These are phyloP conservation scores for Oreonectes daqikongensis DNA, from an alignment of 2,797 vertebrate species.

Conservation along the genomic window DNA sequence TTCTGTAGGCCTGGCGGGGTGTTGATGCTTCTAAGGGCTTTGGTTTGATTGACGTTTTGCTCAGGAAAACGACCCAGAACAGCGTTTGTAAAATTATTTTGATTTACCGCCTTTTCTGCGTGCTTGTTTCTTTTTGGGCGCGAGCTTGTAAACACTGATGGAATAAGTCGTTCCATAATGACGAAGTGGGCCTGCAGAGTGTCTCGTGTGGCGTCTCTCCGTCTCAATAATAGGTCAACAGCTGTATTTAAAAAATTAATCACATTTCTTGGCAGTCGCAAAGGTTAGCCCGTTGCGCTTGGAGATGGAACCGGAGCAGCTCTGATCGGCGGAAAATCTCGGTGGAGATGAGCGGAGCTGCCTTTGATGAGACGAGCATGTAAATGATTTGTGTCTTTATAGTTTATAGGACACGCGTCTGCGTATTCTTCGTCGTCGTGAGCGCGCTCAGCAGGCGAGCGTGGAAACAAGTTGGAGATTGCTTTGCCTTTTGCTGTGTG, in stretches of 20 bases:
- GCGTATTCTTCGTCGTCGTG: slow-evolving; percentile 43
- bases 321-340: slow-evolving; percentile 76
- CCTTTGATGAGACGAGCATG: slow-evolving; percentile 85
- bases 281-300: slow-evolving; percentile 76
- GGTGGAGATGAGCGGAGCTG: slow-evolving; percentile 74
- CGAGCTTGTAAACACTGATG: slow-evolving; percentile 84
- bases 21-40: slow-evolving; percentile 70
- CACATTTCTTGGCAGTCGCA: slow-evolving; percentile 82
- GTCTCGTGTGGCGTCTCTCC: slow-evolving; percentile 75
- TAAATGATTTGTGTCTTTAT: slow-evolving; percentile 86
- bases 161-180: slow-evolving; percentile 81
- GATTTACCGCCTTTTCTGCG: slow-evolving; percentile 66
- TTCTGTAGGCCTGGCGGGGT: slow-evolving; percentile 63
- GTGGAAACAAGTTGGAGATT: slow-evolving; percentile 57
- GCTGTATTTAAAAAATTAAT: slow-evolving; percentile 88
- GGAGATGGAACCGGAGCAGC: slow-evolving; percentile 76
- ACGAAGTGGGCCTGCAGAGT: slow-evolving; percentile 62
- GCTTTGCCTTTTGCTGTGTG: slow-evolving; percentile 15
- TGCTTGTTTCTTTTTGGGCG: slow-evolving; percentile 78
- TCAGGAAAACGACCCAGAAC: slow-evolving; percentile 68
- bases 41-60: slow-evolving; percentile 74
- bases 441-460: slow-evolving; percentile 31
- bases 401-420: slow-evolving; percentile 78
- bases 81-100: slow-evolving; percentile 76
- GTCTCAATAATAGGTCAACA: slow-evolving; percentile 86